A percentile compares a stretch with the other conserved stretches of the same genome.
phyloP scores from a whole-genome alignment of 1,140 invertebrate species.

The Ganaspis sp. region DNA sequence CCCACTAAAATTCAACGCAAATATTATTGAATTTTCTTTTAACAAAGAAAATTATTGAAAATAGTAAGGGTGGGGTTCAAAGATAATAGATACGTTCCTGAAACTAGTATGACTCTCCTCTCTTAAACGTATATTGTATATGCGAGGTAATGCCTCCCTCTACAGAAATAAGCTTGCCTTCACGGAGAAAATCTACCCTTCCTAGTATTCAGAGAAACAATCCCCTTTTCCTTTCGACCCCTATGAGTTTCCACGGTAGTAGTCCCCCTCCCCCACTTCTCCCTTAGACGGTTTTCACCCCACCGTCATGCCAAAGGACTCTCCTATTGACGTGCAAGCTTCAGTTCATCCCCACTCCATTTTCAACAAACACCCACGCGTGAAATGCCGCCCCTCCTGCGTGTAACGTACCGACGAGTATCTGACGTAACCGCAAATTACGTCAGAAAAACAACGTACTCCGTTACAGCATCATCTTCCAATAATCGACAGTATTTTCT shows the following conservation, averaged over 20 bases:
- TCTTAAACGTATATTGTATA: neutral
- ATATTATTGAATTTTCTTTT: too few relatives aligned
- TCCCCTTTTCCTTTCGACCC: neutral
- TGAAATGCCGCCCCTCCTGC: slow-evolving; percentile 44
- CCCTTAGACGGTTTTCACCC: slow-evolving; percentile 24
- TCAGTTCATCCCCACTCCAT: neutral
- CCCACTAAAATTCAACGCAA: too few relatives aligned
- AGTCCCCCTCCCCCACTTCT: too few relatives aligned
- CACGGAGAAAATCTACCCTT: neutral
- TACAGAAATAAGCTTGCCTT: neutral
- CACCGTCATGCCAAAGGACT: slow-evolving; percentile 38
- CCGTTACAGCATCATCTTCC: slow-evolving; percentile 28
- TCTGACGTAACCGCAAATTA: slow-evolving; percentile 48
- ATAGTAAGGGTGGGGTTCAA: too few relatives aligned
- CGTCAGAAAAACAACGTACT: slow-evolving; percentile 41
- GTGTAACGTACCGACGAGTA: neutral
- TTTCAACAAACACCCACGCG: slow-evolving; percentile 43
- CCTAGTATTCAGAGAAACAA: slow-evolving; percentile 15
- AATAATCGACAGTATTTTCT: neutral
- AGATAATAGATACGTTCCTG: neutral
- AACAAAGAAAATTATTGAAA: neutral
- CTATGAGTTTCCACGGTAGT: neutral
- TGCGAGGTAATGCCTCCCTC: neutral
- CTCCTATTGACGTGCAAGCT: slow-evolving; percentile 53
- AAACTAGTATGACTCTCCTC: neutral